Base-by-base conservation (phyloP, 2,797 vertebrate species). In the Garrulus glandarius region DNA sequence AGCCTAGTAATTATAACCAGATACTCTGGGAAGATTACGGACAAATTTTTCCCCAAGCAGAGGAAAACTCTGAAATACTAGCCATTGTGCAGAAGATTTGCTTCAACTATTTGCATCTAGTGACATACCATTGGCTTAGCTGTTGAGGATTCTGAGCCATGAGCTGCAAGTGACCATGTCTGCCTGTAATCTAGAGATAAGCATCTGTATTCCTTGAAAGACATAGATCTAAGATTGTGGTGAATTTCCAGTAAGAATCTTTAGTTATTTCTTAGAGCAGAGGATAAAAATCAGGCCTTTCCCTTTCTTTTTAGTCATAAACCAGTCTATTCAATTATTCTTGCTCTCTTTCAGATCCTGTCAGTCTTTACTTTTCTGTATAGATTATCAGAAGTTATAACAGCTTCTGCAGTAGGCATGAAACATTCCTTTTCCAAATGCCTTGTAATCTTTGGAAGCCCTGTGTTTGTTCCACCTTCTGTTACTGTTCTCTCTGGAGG, bases 241-340 rank as follows among this genome's bases (percentile, higher is more conserved):
- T 53, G 47, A 85, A 34, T 68, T 88, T 89, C n/a, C 50, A 84
- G 55, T 83, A 88, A 57, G 36, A 65, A 65, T 68, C 24, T 77
- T 65, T 9, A 71, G 10, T 16, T 82, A 49, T 81, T 81, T 89
- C 43, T 68, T 56, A 41, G 20, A 74, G 59, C 32, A 63, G 57
- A 77, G 21, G 16, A 37, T 86, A 36, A 43, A 77, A 10, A 16
- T 81, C n/a, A 44, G 44, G 8, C 19, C 15, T 43, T 78, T 87
- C 22, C 8, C 20, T 19, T 91, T 65, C 37, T 30, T 84, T 84
- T 84, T 71, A 59, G 30, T 64, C 52, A 46, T 14, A 89, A 81
- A 71, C 16, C 5, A 64, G 37, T 70, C 34, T 65, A 30, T 69
- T 89, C 57, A 71, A 7, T 65, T 19, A 57, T 81, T 77, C 30